phyloP scores from a whole-genome alignment of 2,797 vertebrate species.

The Ceryle rudis region DNA sequence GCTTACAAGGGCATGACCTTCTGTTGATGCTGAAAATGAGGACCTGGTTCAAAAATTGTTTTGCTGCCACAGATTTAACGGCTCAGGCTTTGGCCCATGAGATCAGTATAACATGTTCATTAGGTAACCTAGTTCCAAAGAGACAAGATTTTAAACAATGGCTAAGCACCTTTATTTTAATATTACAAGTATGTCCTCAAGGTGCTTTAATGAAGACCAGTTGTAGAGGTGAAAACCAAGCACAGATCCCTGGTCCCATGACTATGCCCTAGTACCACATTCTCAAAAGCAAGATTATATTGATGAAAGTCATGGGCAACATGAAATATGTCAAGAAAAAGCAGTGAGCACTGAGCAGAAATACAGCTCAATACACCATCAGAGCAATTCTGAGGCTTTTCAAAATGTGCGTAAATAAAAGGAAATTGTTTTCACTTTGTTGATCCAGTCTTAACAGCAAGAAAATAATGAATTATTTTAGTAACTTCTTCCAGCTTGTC shows the following conservation, averaged over 20 bases:
- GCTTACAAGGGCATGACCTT: slow-evolving; percentile 41
- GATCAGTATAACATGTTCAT: slow-evolving; percentile 19
- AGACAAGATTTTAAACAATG: not conserved
- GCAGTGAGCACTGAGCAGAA: not conserved
- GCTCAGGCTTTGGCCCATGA: not conserved
- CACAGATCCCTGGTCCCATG: not conserved
- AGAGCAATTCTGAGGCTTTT: not conserved
- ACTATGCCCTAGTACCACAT: not conserved
- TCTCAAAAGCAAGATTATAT: not conserved
- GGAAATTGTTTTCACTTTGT: not conserved
- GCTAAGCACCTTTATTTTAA: slow-evolving; percentile 1
- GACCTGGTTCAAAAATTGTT: slow-evolving; percentile 25
- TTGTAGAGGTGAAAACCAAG: not conserved
- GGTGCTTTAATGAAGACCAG: not conserved
- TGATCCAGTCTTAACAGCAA: not conserved
- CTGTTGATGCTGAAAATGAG: slow-evolving; percentile 25
- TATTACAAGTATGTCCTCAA: not conserved
- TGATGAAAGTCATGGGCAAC: not conserved
- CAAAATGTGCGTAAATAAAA: not conserved
- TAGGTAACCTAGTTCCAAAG: not conserved
- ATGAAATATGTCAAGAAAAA: not conserved
- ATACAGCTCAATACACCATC: not conserved
- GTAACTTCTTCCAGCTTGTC: slow-evolving; percentile 39
- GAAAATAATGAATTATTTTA: slow-evolving; percentile 43
- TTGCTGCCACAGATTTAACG: slow-evolving; percentile 24